Percentiles rank a stretch among this genome's conserved stretches.
Evolutionary conservation across 2,888 invertebrate genomes (phyloP).

Genomic region (Xylophagus ater): DNA sequence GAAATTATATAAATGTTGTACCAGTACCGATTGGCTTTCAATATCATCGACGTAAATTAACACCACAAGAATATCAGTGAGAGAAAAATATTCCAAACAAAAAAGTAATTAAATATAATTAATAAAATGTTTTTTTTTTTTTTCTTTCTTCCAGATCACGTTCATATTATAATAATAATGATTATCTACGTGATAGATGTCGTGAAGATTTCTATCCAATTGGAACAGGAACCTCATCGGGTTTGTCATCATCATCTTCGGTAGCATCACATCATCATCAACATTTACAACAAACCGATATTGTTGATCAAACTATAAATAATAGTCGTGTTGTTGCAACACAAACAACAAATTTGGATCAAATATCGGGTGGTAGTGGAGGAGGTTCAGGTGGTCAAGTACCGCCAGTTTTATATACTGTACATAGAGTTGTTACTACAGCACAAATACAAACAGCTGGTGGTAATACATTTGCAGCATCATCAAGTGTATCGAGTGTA

Average conservation of each 20-base stretch:
- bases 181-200: constrained; percentile 29
- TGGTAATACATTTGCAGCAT: constrained; percentile 35
- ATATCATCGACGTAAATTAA: constrained; percentile 36
- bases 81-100: constrained; percentile 13
- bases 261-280: constrained; percentile 21
- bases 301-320: constrained; percentile 27
- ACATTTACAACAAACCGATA: constrained; percentile 24
- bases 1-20: constrained; percentile 38
- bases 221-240: constrained; percentile 24
- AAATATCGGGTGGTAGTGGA: constrained; percentile 22
- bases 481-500: constrained; percentile 38
- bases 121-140: constrained; percentile 3
- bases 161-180: constrained; percentile 33
- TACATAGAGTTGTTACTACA: constrained; percentile 39
- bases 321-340: constrained; percentile 29
- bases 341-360: constrained; percentile 30
- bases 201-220: constrained; percentile 34
- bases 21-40: constrained; percentile 36
- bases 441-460: constrained; percentile 37
- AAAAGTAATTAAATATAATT: neutral
- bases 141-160: constrained; percentile 27
- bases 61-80: constrained; percentile 38
- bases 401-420: constrained; percentile 36
- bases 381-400: constrained; percentile 23
- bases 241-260: constrained; percentile 19